Percentiles rank a stretch among this genome's conserved stretches.
phyloP scores from a whole-genome alignment of 2,888 invertebrate genomes.

The Balanococcus diminutus region DNA sequence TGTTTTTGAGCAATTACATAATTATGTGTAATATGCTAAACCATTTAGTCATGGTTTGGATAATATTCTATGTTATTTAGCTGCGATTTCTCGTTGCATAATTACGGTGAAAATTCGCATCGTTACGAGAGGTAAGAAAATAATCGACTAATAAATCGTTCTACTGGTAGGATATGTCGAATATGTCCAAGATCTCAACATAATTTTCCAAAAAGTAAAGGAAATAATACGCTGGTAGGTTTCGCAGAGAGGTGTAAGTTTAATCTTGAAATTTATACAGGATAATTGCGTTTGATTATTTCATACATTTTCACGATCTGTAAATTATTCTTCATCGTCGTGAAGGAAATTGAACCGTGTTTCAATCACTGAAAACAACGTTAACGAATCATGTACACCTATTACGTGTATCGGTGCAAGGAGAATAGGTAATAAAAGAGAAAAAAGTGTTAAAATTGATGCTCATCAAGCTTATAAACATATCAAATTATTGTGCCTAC shows the following conservation, averaged over 20 bases:
- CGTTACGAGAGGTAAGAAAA: neutral
- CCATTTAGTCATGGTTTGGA: conserved; percentile 51
- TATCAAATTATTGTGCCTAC: neutral
- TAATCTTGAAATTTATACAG: neutral
- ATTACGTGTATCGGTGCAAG: neutral
- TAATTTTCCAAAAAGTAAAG: neutral
- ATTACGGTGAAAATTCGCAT: conserved; percentile 52
- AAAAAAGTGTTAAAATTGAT: conserved; percentile 9
- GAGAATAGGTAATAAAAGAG: neutral
- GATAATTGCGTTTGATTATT: neutral
- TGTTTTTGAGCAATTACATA: conserved; percentile 49
- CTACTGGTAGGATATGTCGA: neutral
- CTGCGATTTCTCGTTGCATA: conserved; percentile 55
- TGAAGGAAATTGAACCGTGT: conserved; percentile 20
- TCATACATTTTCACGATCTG: conserved; percentile 30
- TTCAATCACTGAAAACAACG: conserved; percentile 12
- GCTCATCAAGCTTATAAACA: conserved; percentile 10
- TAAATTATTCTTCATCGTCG: conserved; percentile 1
- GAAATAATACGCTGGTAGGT: neutral
- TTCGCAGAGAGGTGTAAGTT: neutral
- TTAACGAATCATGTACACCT: conserved; percentile 12
- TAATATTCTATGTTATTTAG: conserved; percentile 38
- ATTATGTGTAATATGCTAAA: conserved; percentile 51
- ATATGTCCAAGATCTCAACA: neutral
- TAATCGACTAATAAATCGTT: neutral